Evolutionary conservation across 2,797 vertebrate species (phyloP), one percentile per base, ranked within the genome.

Genomic region (Mionectes olivaceus): DNA sequence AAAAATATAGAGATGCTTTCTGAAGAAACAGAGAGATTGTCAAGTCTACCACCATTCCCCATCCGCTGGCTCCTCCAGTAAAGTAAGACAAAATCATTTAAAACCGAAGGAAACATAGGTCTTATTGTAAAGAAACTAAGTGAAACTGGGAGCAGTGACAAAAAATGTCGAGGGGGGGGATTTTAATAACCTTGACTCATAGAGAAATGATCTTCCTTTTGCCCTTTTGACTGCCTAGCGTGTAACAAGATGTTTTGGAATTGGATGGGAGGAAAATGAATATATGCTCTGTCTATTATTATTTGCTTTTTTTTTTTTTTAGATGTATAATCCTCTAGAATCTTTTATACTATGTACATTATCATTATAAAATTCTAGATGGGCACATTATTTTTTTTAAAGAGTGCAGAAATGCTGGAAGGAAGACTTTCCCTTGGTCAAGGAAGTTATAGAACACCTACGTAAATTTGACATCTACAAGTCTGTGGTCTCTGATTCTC

Each of bases 141-240:
- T 57, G 46, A 46, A 85, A 68, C 19, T 9, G 19, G 13, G 32
- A 79, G 6, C 15, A 76, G 13, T 25, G 25, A 47, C 19, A 50
- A 37, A 55, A 52, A 33, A 16, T 19, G 3, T 35, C 21, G 3
- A 11, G 2, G 19, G 2, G 13, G 2, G 3, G 8, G 7, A 55
- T 67, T 81, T 32, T 39, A 47, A 43, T 64, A 60, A 50, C 8
- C 5, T 35, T 37, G 35, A 61, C 2, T 46, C 14, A 11, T 8
- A n/a, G 21, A n/a, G 43, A 49, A 74, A 30, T 0, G 0, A 30
- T 46, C 0, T n/a, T 67, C 64, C 30, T 37, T 37, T 13, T 44
- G 9, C 3, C 9, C 19, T 61, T 59, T 28, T 64, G 24, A 43
- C 55, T 65, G 7, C 22, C 25, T 82, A 23, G 35, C 5, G 12